These are phyloP conservation scores for Seladonia tumulorum DNA, from an alignment of 2,888 invertebrate genomes.

Conservation along the genomic window DNA sequence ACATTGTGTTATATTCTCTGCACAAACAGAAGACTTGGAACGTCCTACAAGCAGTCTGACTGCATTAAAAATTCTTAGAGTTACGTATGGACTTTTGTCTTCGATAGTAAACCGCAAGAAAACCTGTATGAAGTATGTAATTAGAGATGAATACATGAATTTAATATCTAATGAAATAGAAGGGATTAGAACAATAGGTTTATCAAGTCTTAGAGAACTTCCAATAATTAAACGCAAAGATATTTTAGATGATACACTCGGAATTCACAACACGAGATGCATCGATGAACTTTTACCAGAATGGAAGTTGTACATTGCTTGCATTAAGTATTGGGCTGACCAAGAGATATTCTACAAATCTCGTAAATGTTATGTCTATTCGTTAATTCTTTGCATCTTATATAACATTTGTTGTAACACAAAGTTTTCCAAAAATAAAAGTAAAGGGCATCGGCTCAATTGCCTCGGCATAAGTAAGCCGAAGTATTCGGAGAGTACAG, in stretches of 20 bases:
- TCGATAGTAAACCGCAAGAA: constrained; percentile 53
- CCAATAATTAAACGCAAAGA: no score
- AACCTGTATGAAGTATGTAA: no score
- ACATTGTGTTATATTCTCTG: constrained; percentile 87
- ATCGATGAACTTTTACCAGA: no score
- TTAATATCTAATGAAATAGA: no score
- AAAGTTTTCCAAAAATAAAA: constrained; percentile 81
- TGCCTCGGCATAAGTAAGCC: no score
- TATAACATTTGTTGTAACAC: constrained; percentile 86
- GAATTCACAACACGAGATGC: no score
- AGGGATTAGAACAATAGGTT: no score
- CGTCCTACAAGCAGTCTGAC: constrained; percentile 87
- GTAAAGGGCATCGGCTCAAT: neutral
- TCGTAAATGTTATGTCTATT: constrained; percentile 85
- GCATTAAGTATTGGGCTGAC: constrained; percentile 87
- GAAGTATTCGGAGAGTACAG: constrained; percentile 69
- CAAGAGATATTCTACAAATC: constrained; percentile 83
- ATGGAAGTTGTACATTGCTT: constrained; percentile 87
- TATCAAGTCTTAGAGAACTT: no score
- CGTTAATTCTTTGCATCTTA: constrained; percentile 86
- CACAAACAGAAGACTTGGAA: constrained; percentile 90
- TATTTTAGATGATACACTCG: no score
- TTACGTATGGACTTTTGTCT: constrained; percentile 85
- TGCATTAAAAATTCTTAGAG: constrained; percentile 87
- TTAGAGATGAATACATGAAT: no score